Evolutionary conservation across 2,797 vertebrate species (phyloP).

Genomic region (Acrossocheilus fasciatus): DNA sequence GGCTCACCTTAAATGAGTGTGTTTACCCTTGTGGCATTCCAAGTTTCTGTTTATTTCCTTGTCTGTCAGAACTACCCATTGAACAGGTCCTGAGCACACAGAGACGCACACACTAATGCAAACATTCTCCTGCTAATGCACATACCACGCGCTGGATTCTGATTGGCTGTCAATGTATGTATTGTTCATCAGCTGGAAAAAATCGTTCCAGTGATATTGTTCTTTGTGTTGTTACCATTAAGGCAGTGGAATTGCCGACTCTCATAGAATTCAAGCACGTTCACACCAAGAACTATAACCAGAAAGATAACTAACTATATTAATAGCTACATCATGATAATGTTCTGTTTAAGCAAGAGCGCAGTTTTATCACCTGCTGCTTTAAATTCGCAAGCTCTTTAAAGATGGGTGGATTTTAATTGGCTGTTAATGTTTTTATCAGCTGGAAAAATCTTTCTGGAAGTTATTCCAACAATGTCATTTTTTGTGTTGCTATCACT

Average conservation of each 20-base stretch:
- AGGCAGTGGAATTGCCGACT: neutral
- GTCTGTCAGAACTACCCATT: conserved; percentile 8
- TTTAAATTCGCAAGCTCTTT: neutral
- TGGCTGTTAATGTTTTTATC: neutral
- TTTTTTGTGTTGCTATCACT: neutral
- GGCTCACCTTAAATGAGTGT: conserved; percentile 12
- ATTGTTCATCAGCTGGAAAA: neutral
- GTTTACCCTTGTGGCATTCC: neutral
- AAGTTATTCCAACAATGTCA: neutral
- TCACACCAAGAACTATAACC: neutral
- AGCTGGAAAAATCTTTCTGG: no score
- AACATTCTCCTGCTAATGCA: conserved; percentile 13
- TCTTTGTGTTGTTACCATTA: neutral
- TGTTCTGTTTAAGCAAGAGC: neutral
- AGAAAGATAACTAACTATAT: neutral
- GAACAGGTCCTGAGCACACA: conserved; percentile 25
- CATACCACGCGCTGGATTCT: neutral
- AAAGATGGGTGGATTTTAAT: neutral
- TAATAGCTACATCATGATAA: neutral
- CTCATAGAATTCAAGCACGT: neutral
- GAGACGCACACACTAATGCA: conserved; percentile 11
- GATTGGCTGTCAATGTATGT: neutral
- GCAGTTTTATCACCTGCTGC: neutral
- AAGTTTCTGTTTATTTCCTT: conserved; percentile 39
- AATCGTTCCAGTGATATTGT: neutral